Base-by-base conservation (phyloP, 1,140 invertebrate genomes). In the Bacillus rossius region DNA sequence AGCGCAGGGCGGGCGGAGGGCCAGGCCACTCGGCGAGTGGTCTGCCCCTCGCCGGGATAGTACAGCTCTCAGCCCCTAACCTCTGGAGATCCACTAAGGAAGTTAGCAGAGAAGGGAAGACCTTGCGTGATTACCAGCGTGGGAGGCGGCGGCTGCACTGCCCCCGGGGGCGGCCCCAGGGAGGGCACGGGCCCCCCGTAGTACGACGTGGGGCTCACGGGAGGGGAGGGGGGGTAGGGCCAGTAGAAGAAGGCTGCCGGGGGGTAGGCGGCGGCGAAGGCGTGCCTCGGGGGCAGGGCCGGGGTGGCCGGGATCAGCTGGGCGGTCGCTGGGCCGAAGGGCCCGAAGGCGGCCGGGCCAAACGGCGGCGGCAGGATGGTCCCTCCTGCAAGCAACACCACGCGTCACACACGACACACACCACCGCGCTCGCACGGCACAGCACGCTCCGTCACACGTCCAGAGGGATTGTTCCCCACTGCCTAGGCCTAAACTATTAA, bases 151-250 rank as follows among this genome's bases (percentile, higher is more conserved):
- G 49, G 59, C 55, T 34, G 25, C 14, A 72, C 71, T 41, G 69
- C 69, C 14, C 73, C 72, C 25, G 64, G 70, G 73, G 55, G 72
- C 41, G 8, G 56, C 59, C 45, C 63, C 73, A 55, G 70, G 59
- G 22, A 66, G 69, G 20, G 63, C 65, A 22, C 77, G 74, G 51
- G 71, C 70, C 45, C 71, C 76, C 23, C 76, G 70, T 87, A 91
- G 73, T 91, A 91, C 64, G 87, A 87, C 1, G 88, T 92, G 8
- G 92, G 91, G 34, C 91, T 94, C 1, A 95, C 90, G 0, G 92
- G 92, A 34, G 92, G 92, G 62, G 91, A 94, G 13, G 92, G 92
- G 13, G 92, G 92, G 76, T 95, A 95, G 0, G 88, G 87, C 92
- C 92, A 94, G 75, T 91, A 92, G 62, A 91, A 84, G 13, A 89